Base-by-base conservation (phyloP, 2,113 vertebrate species). In the Nyctereutes procyonoides region DNA sequence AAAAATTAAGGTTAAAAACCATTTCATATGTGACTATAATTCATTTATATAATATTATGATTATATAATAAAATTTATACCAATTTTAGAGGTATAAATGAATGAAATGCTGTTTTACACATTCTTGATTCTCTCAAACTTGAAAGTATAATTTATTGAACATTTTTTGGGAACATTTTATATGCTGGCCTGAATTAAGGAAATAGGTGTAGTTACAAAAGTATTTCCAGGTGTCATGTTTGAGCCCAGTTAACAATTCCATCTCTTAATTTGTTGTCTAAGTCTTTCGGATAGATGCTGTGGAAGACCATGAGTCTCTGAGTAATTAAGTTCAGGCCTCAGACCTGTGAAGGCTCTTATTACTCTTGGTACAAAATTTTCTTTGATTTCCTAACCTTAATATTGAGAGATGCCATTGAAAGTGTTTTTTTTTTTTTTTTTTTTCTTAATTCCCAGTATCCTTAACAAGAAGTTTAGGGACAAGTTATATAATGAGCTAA, bases 381-480 rank as follows among this genome's bases (percentile, higher is more conserved):
- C 51, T 83, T 87, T 90, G 51, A 28, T 55, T 98, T 95, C 28
- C 69, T 97, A 80, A 76, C 13, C 22, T 93, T 94, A 88, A 56
- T 77, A 65, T 87, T 87, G 71, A 88, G 74, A 82, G 51, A 58
- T 89, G 17, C 48, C 35, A 53, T 55, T 94, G 93, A 81, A 83
- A 88, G n/a, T 81, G 26, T 88, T 62, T 73, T 1, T 94, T 97
- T 38, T 65, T 5, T 91, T 92, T 67, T 62, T 73, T 1, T 94
- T 97, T 38, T 65, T 5, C 88, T 92, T 67, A 35, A 14, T 82
- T 92, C 67, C 74, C 62, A 5, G 10, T 92, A 63, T 90, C 28
- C 28, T 73, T 93, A 73, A 48, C 20, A 84, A 51, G 65, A 87
- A 73, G 35, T 96, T 90, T 88, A 62, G 28, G 51, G 35, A 94